Percentiles rank a stretch among this genome's conserved stretches.
phyloP scores from a whole-genome alignment of 2,797 vertebrate species.

The Uromys caudimaculatus region DNA sequence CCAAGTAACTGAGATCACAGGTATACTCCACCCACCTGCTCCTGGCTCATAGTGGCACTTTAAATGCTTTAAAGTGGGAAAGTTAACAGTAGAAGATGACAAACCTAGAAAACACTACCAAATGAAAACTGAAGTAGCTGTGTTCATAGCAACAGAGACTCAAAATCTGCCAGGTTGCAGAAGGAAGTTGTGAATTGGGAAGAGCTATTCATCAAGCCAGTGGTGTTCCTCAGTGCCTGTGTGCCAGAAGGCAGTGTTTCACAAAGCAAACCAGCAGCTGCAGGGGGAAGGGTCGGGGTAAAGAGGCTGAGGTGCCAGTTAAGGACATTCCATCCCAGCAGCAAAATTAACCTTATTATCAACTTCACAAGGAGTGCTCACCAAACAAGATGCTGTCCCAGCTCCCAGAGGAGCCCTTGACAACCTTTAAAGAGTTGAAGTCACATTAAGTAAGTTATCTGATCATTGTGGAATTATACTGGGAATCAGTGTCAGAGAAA shows the following conservation, averaged over 20 bases:
- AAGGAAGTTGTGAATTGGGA: too few relatives aligned
- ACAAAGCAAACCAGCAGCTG: too few relatives aligned
- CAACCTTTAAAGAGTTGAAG: neutral
- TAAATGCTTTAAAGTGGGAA: neutral
- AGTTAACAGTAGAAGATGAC: neutral
- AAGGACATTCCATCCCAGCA: neutral
- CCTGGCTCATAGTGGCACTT: neutral
- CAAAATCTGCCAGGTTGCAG: accelerated
- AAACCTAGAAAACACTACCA: neutral
- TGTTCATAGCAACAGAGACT: accelerated
- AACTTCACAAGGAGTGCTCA: neutral
- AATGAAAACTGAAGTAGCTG: accelerated
- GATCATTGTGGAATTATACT: too few relatives aligned
- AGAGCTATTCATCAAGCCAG: accelerated
- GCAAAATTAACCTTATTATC: neutral
- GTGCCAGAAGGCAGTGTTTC: neutral
- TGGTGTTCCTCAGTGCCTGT: accelerated
- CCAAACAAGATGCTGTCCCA: accelerated
- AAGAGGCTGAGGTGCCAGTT: neutral
- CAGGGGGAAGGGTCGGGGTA: neutral
- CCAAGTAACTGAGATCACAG: neutral
- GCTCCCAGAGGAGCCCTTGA: neutral
- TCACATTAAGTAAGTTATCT: accelerated
- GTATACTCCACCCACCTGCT: neutral
- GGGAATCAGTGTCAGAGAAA: neutral